Percentiles rank a stretch among this genome's conserved stretches.
Evolutionary conservation across 2,888 invertebrate species (phyloP).

Genomic region (Chironomus riparius): DNA sequence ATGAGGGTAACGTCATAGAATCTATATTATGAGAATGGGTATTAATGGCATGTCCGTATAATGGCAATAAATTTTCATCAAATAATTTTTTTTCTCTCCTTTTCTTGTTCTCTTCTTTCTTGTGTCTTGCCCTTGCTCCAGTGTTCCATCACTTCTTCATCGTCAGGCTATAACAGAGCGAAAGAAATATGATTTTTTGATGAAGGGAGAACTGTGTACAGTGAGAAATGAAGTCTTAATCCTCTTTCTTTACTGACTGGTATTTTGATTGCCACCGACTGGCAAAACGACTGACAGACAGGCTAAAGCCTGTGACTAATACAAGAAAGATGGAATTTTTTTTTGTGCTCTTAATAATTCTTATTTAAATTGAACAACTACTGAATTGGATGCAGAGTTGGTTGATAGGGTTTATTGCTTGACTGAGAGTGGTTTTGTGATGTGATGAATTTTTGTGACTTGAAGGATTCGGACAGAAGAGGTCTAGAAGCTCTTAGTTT

Average conservation of each 20-base stretch:
- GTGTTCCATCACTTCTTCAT: not conserved
- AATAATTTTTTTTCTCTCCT: not conserved
- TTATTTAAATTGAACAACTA: too few species aligned
- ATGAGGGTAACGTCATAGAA: too few species aligned
- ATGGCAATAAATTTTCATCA: conserved; percentile 11
- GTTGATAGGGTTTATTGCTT: too few species aligned
- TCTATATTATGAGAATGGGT: not conserved
- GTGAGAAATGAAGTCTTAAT: conserved; percentile 25
- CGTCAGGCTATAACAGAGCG: not conserved
- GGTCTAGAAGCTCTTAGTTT: too few species aligned
- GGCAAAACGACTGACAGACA: not conserved
- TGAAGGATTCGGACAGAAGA: too few species aligned
- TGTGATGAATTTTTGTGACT: too few species aligned
- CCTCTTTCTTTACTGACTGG: not conserved
- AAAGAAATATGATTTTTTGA: conserved; percentile 1
- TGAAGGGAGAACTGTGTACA: not conserved
- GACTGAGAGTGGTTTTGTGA: too few species aligned
- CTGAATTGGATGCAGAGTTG: too few species aligned
- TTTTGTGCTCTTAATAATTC: too few species aligned
- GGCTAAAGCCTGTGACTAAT: too few species aligned
- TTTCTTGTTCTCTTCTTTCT: too few species aligned
- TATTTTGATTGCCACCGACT: not conserved
- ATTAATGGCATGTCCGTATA: not conserved
- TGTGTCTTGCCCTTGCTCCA: not conserved
- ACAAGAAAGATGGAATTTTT: too few species aligned